Conservation (phyloP, 2,888 invertebrate genomes). For the Pammene fasciana region DNA sequence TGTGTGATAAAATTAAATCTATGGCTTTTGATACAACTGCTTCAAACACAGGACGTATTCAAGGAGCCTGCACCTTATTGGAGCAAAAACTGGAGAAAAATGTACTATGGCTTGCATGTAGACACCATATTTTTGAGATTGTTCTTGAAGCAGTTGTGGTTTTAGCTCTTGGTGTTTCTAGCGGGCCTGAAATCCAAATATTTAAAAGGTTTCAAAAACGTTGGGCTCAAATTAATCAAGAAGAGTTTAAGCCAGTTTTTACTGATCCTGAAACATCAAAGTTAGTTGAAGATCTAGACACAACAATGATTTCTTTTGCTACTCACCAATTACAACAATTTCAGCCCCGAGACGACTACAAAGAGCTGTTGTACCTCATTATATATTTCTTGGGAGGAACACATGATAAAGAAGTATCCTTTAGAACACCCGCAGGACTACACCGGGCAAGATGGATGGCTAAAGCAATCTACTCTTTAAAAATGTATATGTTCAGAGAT, state of each 20-base stretch:
- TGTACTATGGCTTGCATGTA: neutral
- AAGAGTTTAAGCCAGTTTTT: neutral
- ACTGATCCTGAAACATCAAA: too few species aligned
- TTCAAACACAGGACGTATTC: neutral
- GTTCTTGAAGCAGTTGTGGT: neutral
- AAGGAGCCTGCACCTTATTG: neutral
- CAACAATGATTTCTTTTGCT: neutral
- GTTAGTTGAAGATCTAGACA: neutral
- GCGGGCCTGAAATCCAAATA: neutral
- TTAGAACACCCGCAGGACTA: neutral
- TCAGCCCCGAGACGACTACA: neutral
- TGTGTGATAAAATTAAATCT: neutral
- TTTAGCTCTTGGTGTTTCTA: neutral
- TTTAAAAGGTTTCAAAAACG: neutral
- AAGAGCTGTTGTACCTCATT: neutral
- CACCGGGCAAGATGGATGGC: neutral
- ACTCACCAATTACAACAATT: neutral
- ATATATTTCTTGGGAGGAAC: neutral
- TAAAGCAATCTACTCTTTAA: neutral
- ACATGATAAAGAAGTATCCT: neutral
- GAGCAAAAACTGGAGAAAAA: neutral
- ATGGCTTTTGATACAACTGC: neutral
- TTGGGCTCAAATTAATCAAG: neutral
- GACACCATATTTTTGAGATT: neutral
- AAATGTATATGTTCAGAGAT: neutral